Percentiles rank a stretch among this genome's conserved stretches.
Conservation (phyloP, 2,888 invertebrate species). For the Phortica magna region DNA sequence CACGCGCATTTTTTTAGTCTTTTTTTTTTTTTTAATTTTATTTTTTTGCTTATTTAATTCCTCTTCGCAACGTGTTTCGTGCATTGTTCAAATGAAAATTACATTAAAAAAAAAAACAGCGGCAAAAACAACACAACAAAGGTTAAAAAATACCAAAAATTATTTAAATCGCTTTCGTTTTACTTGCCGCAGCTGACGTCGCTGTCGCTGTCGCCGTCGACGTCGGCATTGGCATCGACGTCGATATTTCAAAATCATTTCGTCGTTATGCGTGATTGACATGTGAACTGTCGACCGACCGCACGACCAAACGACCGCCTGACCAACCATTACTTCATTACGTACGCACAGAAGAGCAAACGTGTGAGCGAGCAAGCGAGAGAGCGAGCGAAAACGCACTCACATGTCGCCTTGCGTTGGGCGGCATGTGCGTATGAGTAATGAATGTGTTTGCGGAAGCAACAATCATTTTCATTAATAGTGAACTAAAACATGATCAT, state of each 20-base stretch:
- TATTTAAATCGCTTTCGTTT: slow-evolving; percentile 38
- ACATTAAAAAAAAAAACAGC: slow-evolving; percentile 5
- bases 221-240: neutral
- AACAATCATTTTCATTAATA: too few species aligned
- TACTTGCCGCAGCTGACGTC: neutral
- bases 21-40: slow-evolving; percentile 7
- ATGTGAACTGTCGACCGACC: slow-evolving; percentile 63
- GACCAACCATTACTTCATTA: slow-evolving; percentile 14
- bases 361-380: slow-evolving; percentile 14
- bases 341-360: neutral
- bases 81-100: slow-evolving; percentile 21
- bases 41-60: slow-evolving; percentile 22
- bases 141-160: slow-evolving; percentile 28
- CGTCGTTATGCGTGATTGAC: slow-evolving; percentile 63
- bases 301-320: slow-evolving; percentile 51
- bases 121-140: too few species aligned
- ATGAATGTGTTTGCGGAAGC: neutral
- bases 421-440: slow-evolving; percentile 27
- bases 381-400: too few species aligned
- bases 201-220: too few species aligned
- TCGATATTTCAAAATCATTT: slow-evolving; percentile 25
- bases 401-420: too few species aligned
- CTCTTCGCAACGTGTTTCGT: neutral
- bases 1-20: slow-evolving; percentile 1
- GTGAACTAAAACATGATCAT: too few species aligned